These are phyloP conservation scores for Hycleus phaleratus DNA, from an alignment of 1,140 invertebrate species.

Conservation along the genomic window DNA sequence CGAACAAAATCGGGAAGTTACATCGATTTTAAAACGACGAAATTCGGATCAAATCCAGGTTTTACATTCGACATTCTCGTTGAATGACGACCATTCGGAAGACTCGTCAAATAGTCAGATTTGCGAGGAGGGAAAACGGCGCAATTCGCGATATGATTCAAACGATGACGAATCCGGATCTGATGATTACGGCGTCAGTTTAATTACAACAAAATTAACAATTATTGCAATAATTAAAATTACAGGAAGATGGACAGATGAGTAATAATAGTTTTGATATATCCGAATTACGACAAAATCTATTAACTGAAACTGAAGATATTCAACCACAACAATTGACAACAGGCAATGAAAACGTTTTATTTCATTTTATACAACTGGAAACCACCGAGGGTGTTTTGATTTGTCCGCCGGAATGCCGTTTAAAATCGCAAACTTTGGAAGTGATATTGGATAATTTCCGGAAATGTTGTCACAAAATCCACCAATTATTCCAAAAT, in stretches of 20 bases:
- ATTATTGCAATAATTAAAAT: not conserved
- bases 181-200: slow-evolving; percentile 44
- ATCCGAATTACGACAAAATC: slow-evolving; percentile 60
- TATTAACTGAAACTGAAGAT: slow-evolving; percentile 63
- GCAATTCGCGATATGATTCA: slow-evolving; percentile 50
- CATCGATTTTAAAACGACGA: slow-evolving; percentile 50
- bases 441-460: slow-evolving; percentile 59
- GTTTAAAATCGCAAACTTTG: slow-evolving; percentile 42
- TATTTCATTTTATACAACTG: slow-evolving; percentile 61
- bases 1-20: slow-evolving; percentile 36
- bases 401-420: slow-evolving; percentile 50
- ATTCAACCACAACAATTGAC: slow-evolving; percentile 55
- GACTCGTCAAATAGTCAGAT: slow-evolving; percentile 47
- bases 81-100: slow-evolving; percentile 41
- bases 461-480: slow-evolving; percentile 55
- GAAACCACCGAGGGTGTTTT: slow-evolving; percentile 59
- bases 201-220: not conserved
- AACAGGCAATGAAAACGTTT: slow-evolving; percentile 54
- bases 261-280: slow-evolving; percentile 55
- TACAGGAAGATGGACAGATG: slow-evolving; percentile 54
- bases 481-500: slow-evolving; percentile 62
- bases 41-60: slow-evolving; percentile 45
- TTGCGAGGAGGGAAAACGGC: slow-evolving; percentile 28
- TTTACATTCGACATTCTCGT: slow-evolving; percentile 26
- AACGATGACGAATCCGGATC: slow-evolving; percentile 50